Evolutionary conservation across 2,888 invertebrate species (phyloP).

Genomic region (Toxonevra muliebris): DNA sequence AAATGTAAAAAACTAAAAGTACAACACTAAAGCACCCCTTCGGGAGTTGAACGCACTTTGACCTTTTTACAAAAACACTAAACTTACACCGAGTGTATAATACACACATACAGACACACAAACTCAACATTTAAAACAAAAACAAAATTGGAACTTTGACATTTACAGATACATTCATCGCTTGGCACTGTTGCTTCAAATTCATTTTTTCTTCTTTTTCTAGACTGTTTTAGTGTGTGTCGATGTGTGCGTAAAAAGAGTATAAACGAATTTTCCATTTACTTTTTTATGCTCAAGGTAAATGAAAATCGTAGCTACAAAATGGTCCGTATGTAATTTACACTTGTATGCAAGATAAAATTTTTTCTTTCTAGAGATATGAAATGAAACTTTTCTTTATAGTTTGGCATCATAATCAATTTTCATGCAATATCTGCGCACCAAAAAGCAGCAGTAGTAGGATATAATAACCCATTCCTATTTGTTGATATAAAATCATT

Average conservation of each 20-base stretch:
- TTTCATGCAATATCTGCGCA: too few species aligned
- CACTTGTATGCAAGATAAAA: too few species aligned
- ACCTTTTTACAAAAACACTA: constrained; percentile 14
- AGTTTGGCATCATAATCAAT: too few species aligned
- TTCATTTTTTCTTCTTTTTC: background rate
- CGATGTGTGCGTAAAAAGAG: background rate
- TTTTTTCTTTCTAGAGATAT: too few species aligned
- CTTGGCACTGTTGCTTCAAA: constrained; percentile 19
- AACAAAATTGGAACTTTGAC: constrained; percentile 10
- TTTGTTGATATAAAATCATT: too few species aligned
- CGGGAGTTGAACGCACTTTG: constrained; percentile 25
- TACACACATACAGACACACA: background rate
- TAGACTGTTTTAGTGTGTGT: constrained; percentile 1
- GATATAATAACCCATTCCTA: too few species aligned
- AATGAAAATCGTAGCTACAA: too few species aligned
- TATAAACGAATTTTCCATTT: too few species aligned
- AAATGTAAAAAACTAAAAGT: background rate
- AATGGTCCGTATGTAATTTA: too few species aligned
- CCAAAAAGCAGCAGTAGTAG: too few species aligned
- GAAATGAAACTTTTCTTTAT: too few species aligned
- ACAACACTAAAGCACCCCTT: constrained; percentile 5
- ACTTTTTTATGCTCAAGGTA: too few species aligned
- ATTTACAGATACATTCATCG: constrained; percentile 22
- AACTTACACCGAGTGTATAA: background rate
- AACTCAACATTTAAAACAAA: background rate